Evolutionary conservation across 2,888 invertebrate species (phyloP), one percentile per base, ranked within the genome.

Genomic region (Therioaphis trifolii): DNA sequence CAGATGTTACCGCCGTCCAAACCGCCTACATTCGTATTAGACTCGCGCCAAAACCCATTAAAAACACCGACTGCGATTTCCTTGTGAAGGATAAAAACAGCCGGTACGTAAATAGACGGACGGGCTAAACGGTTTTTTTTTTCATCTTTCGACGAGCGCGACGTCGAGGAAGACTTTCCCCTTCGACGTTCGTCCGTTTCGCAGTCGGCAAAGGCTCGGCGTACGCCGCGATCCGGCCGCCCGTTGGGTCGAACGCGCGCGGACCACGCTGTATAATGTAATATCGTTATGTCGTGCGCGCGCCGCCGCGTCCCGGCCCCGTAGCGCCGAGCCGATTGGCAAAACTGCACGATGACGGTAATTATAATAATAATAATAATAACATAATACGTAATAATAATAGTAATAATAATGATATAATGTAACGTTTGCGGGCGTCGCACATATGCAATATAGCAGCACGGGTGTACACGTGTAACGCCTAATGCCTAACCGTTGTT

Each of bases 21-120:
- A 61, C 72, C 80, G 61, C 72, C 80, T 72, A 82, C 80, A 40
- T 58, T 71, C 43, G 58, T 46, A 71, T 71, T 29, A 61, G 52
- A 43, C 49, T 35, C 27, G 35, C 43, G 80, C 80, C 80, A 82
- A 82, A 82, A 82, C 46, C 72, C 71, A 82, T 82, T 82, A 74
- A 74, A 82, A 69, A 49, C 43, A 58, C 78, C 68, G 69, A 55
- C 58, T 15, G 43, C 79, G 27, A 61, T 82, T 74, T 61, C 72
- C 80, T 82, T 63, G 72, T 52, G 72, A 63, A 82, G 72, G 27
- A 80, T 80, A 71, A 58, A 69, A 58, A 71, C 71, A n/a, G 15
- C 27, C 58, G 43, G 68, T 52, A 63, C 72, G 61, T 35, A 82
- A 72, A 82, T 82, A 72, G 72, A 63, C 43, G 12, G 46, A 55